Evolutionary conservation across 2,797 vertebrate genomes (phyloP), one percentile per base, ranked within the genome.

Genomic region (Trachops cirrhosus): DNA sequence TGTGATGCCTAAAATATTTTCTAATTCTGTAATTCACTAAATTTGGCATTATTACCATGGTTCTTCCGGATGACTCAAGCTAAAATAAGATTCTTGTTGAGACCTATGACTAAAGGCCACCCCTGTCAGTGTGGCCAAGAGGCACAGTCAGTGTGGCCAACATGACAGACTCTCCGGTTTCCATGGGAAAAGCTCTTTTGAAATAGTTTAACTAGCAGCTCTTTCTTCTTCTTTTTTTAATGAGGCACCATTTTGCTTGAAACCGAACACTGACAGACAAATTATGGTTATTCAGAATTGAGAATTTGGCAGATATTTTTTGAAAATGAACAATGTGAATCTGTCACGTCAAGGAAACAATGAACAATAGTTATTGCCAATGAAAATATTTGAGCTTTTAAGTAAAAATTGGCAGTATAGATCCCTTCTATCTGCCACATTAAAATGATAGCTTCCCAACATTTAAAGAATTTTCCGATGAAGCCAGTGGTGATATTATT

Each of bases 1-100:
- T 71, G 15, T 74, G 67, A 67, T 59, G 4, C 70, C 77, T 97
- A 78, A 92, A 82, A 86, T 93, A 52, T 86, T 95, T 96, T 80
- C 41, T 59, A 91, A 64, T 64, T 88, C 64, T 75, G 2, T 3
- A 6, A 32, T 80, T 89, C 37, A 83, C 8, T 75, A 73, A 62
- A 52, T 57, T 82, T 59, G 22, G 21, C 41, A 75, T 79, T 64
- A 71, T 92, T 93, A 37, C 32, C 75, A 16, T 48, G 34, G 15
- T 10, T 92, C 1, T 89, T 88, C 34, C 59, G 54, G 32, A 67
- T 95, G 21, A 96, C 62, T 94, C 46, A 91, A 52, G 12, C 3
- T 29, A 78, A 91, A 93, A 91, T 89, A 87, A 70, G 89, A 87
- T 80, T 93, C 32, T n/a, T 82, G 4, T 52, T 79, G 32, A 52